Percentiles rank a stretch among this genome's conserved stretches.
Conservation (phyloP, 2,797 vertebrate genomes). For the Pseudomugil tenellus region DNA sequence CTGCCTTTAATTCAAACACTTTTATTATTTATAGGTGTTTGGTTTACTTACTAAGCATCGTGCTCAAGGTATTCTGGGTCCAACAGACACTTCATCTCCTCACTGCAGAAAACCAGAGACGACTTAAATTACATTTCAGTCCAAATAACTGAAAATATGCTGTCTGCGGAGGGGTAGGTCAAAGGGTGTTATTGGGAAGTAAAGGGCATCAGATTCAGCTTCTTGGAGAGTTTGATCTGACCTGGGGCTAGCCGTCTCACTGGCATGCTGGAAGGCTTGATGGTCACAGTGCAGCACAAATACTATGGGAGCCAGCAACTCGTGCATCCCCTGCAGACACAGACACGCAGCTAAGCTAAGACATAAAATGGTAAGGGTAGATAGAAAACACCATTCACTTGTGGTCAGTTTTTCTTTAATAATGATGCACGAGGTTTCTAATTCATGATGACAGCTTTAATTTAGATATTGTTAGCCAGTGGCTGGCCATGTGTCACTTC, state of each 20-base stretch:
- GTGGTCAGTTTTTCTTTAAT: constrained; percentile 63
- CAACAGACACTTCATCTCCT: constrained; percentile 94
- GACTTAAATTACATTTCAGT: not conserved
- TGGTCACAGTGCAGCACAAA: constrained; percentile 98
- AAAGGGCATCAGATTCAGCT: not conserved
- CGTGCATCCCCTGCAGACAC: constrained; percentile 93
- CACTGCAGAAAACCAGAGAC: constrained; percentile 76
- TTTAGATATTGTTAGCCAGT: constrained; percentile 72
- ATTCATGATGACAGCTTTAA: constrained; percentile 67
- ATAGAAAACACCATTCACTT: constrained; percentile 49
- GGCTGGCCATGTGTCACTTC: constrained; percentile 70
- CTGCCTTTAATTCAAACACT: not conserved
- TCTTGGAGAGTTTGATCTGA: constrained; percentile 64
- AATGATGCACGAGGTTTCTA: constrained; percentile 74
- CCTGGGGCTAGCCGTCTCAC: constrained; percentile 94
- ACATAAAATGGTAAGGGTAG: constrained; percentile 14
- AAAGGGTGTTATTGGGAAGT: not conserved
- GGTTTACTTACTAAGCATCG: constrained; percentile 93
- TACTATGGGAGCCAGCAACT: constrained; percentile 94
- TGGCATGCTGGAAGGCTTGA: constrained; percentile 96
- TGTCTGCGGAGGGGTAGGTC: not conserved
- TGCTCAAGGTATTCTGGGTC: constrained; percentile 94
- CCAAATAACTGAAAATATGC: constrained; percentile 3
- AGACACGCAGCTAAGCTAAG: not conserved
- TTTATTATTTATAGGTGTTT: no score